A percentile compares a stretch with the other conserved stretches of the same genome.
phyloP scores from a whole-genome alignment of 2,888 invertebrate species.

The Tyria jacobaeae region DNA sequence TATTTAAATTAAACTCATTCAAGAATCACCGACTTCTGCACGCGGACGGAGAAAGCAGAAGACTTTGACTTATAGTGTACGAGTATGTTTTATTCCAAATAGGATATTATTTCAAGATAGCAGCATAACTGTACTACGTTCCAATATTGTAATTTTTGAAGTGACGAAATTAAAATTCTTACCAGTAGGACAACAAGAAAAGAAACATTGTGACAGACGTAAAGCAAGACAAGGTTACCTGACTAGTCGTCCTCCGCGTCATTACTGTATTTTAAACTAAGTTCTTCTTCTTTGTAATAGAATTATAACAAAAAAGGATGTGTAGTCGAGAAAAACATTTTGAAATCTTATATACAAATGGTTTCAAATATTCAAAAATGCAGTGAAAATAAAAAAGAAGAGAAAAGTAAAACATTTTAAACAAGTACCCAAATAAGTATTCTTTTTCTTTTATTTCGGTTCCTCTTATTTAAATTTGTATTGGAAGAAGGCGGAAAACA shows the following conservation, averaged over 20 bases:
- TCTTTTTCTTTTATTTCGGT: background rate
- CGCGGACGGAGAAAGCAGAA: background rate
- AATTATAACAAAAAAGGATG: background rate
- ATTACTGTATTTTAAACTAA: background rate
- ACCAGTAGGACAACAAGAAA: background rate
- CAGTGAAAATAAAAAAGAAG: background rate
- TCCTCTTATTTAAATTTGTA: slow-evolving; percentile 9
- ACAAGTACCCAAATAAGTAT: slow-evolving; percentile 1
- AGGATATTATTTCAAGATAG: too few species aligned
- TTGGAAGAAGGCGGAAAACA: slow-evolving; percentile 33
- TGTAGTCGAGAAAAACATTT: background rate
- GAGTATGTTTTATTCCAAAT: too few species aligned
- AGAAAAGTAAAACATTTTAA: background rate
- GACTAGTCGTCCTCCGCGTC: background rate
- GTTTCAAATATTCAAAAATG: background rate
- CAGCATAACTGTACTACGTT: too few species aligned
- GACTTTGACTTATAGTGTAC: too few species aligned
- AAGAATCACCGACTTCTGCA: background rate
- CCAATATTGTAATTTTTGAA: too few species aligned
- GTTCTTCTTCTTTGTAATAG: background rate
- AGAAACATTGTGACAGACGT: background rate
- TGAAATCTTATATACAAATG: background rate
- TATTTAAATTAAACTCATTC: background rate
- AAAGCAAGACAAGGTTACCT: background rate
- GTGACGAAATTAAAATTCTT: background rate